A percentile compares a stretch with the other conserved stretches of the same genome.
These are phyloP conservation scores for Nephrotoma flavescens DNA, from an alignment of 2,888 invertebrate genomes.

Conservation along the genomic window DNA sequence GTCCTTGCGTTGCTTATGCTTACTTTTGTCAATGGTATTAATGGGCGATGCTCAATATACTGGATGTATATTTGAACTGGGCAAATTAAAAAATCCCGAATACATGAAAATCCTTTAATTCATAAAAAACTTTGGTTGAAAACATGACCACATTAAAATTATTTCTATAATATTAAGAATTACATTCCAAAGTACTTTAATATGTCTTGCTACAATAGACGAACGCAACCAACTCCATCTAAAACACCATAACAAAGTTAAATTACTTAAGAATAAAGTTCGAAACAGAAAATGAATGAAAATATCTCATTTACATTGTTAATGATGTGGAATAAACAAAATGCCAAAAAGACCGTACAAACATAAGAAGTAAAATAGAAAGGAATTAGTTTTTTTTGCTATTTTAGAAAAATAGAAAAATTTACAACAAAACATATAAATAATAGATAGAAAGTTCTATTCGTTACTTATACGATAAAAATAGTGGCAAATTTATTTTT, in stretches of 20 bases:
- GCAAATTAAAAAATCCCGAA: too few relatives aligned
- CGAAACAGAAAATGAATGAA: not conserved
- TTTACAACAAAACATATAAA: not conserved
- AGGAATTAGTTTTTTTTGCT: not conserved
- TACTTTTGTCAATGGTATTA: too few relatives aligned
- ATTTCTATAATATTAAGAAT: too few relatives aligned
- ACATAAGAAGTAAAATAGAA: not conserved
- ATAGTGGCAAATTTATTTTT: not conserved
- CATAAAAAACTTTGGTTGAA: too few relatives aligned
- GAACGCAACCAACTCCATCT: not conserved
- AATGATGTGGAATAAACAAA: not conserved
- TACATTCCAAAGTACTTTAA: too few relatives aligned
- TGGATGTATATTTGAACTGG: too few relatives aligned
- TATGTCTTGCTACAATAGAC: too few relatives aligned
- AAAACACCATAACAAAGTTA: not conserved
- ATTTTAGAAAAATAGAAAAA: not conserved
- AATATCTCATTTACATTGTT: not conserved
- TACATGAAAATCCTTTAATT: too few relatives aligned
- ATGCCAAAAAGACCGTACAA: not conserved
- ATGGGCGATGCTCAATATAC: too few relatives aligned
- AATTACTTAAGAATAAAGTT: not conserved
- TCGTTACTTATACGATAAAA: not conserved
- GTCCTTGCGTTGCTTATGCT: too few relatives aligned
- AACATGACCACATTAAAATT: too few relatives aligned
- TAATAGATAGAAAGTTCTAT: not conserved